Conservation (phyloP, 2,113 vertebrate species). For the Eonycteris spelaea region DNA sequence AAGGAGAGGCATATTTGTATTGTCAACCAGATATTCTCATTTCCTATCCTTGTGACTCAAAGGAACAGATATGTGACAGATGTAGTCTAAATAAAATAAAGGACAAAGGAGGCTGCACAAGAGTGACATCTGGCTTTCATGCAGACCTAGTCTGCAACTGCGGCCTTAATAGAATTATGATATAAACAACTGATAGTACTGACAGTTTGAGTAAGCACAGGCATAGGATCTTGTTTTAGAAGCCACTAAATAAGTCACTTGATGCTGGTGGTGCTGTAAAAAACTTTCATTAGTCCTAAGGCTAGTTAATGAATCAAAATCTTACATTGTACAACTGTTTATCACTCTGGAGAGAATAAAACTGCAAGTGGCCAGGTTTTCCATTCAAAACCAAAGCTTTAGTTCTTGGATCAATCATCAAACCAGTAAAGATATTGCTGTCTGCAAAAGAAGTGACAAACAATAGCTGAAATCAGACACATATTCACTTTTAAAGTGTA, state of each 20-base stretch:
- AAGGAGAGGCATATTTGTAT: neutral
- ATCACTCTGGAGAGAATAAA: slow-evolving; percentile 94
- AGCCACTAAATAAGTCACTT: neutral
- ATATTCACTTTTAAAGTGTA: neutral
- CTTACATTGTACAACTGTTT: slow-evolving; percentile 96
- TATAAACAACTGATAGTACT: neutral
- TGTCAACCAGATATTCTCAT: neutral
- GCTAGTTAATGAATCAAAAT: neutral
- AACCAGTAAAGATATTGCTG: slow-evolving; percentile 83
- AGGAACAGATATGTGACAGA: neutral
- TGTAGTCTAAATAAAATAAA: neutral
- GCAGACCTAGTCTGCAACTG: neutral
- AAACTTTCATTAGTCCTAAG: neutral
- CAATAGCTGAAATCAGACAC: neutral
- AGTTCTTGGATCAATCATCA: slow-evolving; percentile 93
- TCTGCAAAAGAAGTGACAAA: slow-evolving; percentile 81
- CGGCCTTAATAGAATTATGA: neutral
- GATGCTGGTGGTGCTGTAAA: neutral
- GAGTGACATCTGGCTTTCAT: neutral
- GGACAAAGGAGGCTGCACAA: neutral
- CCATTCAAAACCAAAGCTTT: slow-evolving; percentile 95
- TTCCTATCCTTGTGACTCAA: neutral
- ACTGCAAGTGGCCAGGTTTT: slow-evolving; percentile 97
- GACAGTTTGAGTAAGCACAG: neutral
- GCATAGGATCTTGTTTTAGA: neutral